These are phyloP conservation scores for Troglohyphantes excavatus DNA, from an alignment of 2,888 invertebrate genomes.

Conservation along the genomic window DNA sequence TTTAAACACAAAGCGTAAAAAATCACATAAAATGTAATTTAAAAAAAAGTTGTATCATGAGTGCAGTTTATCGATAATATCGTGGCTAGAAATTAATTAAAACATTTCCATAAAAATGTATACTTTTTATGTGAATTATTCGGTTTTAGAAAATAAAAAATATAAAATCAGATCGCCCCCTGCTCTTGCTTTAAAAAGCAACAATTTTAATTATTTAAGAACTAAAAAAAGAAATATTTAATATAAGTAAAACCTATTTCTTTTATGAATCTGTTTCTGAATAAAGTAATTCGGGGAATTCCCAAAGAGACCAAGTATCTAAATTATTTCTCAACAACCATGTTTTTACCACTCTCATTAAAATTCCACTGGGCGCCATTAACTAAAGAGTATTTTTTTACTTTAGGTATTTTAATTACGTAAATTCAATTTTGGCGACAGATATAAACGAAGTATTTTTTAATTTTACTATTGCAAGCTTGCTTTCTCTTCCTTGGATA, in stretches of 20 bases:
- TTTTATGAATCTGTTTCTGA: background rate
- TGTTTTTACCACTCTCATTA: slow-evolving; percentile 38
- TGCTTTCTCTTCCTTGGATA: background rate
- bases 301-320: slow-evolving; percentile 29
- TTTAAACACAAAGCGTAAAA: too few relatives aligned
- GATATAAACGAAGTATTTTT: background rate
- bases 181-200: background rate
- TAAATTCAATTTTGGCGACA: background rate
- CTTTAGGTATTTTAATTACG: slow-evolving; percentile 1
- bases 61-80: too few relatives aligned
- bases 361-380: slow-evolving; percentile 34
- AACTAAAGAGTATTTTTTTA: slow-evolving; percentile 2
- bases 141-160: too few relatives aligned
- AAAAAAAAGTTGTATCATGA: too few relatives aligned
- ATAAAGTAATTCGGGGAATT: background rate
- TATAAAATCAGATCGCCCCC: too few relatives aligned
- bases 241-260: background rate
- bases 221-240: background rate
- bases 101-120: too few relatives aligned
- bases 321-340: slow-evolving; percentile 27
- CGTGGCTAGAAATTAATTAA: too few relatives aligned
- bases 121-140: too few relatives aligned
- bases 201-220: background rate
- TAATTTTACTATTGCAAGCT: background rate
- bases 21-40: too few relatives aligned